These are phyloP conservation scores for Clytia hemisphaerica DNA, from an alignment of 30 jellyfish, hydroid and myxozoan genomes.

Conservation along the genomic window DNA sequence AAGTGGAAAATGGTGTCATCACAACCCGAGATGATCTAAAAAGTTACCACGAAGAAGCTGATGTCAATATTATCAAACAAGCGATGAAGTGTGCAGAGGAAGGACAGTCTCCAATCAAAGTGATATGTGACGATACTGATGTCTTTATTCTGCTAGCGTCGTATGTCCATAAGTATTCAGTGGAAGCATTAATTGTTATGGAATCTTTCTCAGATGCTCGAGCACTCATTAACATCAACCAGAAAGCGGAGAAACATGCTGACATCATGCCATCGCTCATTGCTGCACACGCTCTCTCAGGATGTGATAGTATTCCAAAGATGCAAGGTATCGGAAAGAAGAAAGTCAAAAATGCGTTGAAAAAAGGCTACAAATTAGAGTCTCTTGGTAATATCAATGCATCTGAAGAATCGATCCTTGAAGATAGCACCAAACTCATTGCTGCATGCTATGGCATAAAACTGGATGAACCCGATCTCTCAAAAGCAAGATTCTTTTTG, in stretches of 20 bases:
- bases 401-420: no score
- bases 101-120: not conserved
- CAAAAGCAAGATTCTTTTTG: no score
- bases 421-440: no score
- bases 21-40: not conserved
- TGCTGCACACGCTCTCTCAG: conserved; percentile 1
- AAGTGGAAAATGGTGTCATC: not conserved
- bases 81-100: not conserved
- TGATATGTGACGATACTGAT: not conserved
- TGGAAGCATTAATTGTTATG: not conserved
- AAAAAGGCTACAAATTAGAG: no score
- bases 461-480: no score
- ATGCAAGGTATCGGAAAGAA: no score
- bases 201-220: not conserved
- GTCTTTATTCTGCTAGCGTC: not conserved
- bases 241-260: not conserved
- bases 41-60: not conserved
- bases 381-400: no score
- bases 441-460: no score
- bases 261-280: not conserved
- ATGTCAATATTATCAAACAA: not conserved
- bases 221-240: not conserved
- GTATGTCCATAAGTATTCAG: not conserved
- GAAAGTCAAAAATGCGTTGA: no score
- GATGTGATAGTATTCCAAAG: not conserved